These are phyloP conservation scores for Gnathonemus echidnorhynchus DNA, from an alignment of 2,113 vertebrate genomes.

Conservation along the genomic window DNA sequence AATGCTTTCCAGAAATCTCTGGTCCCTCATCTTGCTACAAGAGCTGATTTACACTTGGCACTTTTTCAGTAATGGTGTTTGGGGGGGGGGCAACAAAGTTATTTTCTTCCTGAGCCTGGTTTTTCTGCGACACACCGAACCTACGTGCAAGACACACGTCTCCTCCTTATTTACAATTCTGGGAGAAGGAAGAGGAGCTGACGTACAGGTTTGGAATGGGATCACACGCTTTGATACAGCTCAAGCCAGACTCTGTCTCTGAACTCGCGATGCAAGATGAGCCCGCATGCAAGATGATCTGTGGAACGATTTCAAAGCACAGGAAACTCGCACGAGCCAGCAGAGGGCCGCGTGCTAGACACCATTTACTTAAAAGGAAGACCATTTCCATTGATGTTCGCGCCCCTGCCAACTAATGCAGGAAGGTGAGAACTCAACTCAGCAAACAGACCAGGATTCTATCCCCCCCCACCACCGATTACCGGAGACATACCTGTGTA, in stretches of 20 bases:
- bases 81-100: neutral
- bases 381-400: slow-evolving; percentile 30
- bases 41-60: neutral
- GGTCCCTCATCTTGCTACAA: neutral
- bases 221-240: slow-evolving; percentile 37
- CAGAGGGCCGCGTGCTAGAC: slow-evolving; percentile 54
- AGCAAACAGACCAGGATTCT: neutral
- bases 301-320: slow-evolving; percentile 66
- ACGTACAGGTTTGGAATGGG: slow-evolving; percentile 13
- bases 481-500: neutral
- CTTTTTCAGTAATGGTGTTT: neutral
- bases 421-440: slow-evolving; percentile 42
- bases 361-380: slow-evolving; percentile 34
- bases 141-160: neutral
- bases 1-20: slow-evolving; percentile 8
- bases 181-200: slow-evolving; percentile 4
- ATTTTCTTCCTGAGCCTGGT: neutral
- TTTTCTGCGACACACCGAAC: neutral
- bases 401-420: slow-evolving; percentile 32
- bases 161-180: neutral
- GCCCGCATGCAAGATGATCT: slow-evolving; percentile 53
- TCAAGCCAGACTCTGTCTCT: slow-evolving; percentile 65
- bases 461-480: neutral
- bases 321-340: slow-evolving; percentile 61
- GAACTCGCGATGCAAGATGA: slow-evolving; percentile 36